Percentiles rank a stretch among this genome's conserved stretches.
Evolutionary conservation across 2,888 invertebrate species (phyloP).

Genomic region (Poecilus cupreus): DNA sequence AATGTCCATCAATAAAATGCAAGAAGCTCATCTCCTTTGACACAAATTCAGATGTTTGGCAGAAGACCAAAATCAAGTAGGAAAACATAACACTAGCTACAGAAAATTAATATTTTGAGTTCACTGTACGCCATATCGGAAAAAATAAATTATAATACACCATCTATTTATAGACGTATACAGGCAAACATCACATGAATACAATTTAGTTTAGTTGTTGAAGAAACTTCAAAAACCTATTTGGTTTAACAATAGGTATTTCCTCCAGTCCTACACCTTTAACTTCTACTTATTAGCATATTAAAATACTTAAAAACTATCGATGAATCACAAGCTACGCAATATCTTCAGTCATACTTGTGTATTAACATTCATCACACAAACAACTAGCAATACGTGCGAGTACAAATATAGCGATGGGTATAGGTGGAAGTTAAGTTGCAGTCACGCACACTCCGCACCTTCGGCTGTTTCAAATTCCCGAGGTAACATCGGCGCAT

Average conservation of each 20-base stretch:
- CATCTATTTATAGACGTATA: too few species aligned
- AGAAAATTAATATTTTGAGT: too few species aligned
- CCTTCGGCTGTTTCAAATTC: conserved; percentile 37
- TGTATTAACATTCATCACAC: conserved; percentile 37
- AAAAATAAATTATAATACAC: too few species aligned
- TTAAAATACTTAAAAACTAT: conserved; percentile 10
- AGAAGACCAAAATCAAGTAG: too few species aligned
- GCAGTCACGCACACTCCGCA: conserved; percentile 26
- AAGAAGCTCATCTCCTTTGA: too few species aligned
- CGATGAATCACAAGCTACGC: conserved; percentile 32
- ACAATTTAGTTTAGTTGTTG: too few species aligned
- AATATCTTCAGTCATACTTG: background rate
- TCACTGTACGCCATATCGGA: too few species aligned
- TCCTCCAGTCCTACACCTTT: conserved; percentile 7
- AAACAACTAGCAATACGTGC: conserved; percentile 12
- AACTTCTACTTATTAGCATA: conserved; percentile 2
- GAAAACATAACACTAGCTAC: too few species aligned
- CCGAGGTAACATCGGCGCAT: background rate
- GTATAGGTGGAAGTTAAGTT: conserved; percentile 12
- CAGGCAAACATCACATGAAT: too few species aligned
- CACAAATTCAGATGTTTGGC: too few species aligned
- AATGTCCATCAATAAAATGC: too few species aligned
- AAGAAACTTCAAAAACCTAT: too few species aligned
- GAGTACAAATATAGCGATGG: conserved; percentile 33
- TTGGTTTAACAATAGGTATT: background rate